Conservation (phyloP, 1,140 invertebrate species). For the Zaprionus ghesquierei region DNA sequence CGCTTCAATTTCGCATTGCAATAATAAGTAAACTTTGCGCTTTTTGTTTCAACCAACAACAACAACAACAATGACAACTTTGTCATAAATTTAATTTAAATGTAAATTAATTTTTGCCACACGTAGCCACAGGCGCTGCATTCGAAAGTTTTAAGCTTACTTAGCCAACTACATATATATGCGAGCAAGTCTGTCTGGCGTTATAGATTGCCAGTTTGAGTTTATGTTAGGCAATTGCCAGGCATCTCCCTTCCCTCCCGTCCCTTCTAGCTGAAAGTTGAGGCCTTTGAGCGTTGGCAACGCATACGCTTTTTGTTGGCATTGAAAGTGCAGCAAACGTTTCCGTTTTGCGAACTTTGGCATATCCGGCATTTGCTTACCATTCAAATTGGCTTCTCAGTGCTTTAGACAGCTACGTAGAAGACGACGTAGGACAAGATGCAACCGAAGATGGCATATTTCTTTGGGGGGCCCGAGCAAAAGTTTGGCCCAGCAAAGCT, state of each 20-base stretch:
- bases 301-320: conserved; percentile 21
- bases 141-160: conserved; percentile 49
- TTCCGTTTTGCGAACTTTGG: conserved; percentile 59
- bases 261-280: conserved; percentile 7
- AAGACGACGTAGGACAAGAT: no score
- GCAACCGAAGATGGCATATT: conserved; percentile 35
- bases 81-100: conserved; percentile 54
- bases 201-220: conserved; percentile 43
- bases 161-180: conserved; percentile 50
- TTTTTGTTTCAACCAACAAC: conserved; percentile 23
- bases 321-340: conserved; percentile 59
- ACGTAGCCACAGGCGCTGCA: not conserved
- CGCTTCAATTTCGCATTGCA: conserved; percentile 33
- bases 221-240: conserved; percentile 28
- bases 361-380: conserved; percentile 67
- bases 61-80: conserved; percentile 23
- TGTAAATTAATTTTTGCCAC: conserved; percentile 55
- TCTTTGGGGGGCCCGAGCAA: conserved; percentile 19
- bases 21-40: conserved; percentile 30
- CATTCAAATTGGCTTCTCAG: conserved; percentile 53
- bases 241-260: no score
- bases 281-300: conserved; percentile 22
- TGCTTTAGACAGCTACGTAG: no score
- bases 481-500: not conserved
- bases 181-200: conserved; percentile 23